Base-by-base conservation (phyloP, 2,113 vertebrate genomes). In the Atractosteus spatula region DNA sequence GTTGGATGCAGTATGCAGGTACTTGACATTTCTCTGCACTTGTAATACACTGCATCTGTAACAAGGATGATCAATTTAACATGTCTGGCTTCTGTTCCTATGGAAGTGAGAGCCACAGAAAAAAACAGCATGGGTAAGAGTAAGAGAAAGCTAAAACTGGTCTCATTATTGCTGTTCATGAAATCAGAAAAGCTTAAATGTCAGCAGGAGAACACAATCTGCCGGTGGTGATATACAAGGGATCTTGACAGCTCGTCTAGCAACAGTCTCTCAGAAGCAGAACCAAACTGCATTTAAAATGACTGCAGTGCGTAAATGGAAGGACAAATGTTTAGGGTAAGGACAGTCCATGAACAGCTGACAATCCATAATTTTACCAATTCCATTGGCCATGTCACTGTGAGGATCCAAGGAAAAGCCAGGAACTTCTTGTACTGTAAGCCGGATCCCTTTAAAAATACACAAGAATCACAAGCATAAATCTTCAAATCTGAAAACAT, bases 361-460 rank as follows among this genome's bases (percentile, higher is more conserved):
- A 55, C 7, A 61, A 10, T 17, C 81, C 41, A 45, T 41, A 51
- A 16, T 29, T 84, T 82, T 88, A 96, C 96, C 81, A 84, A 86
- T 69, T 95, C 92, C 81, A 94, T 84, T 0, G 95, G 95, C 96
- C 95, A 97, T 0, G 94, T 97, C 81, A 97, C 93, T 3, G 95
- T 97, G 75, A 97, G 86, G 85, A 97, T 97, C 95, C 96, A 97
- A 0, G 96, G 95, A 79, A 94, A 96, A 11, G 93, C 96, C 81
- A 97, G 79, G 73, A 97, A 96, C 82, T 91, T 96, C 85, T 97
- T 97, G 72, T 93, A 96, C 82, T 97, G 96, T 82, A 97, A 81
- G 16, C 95, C 92, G 0, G 93, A 85, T 56, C 86, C 90, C 96
- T 97, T 29, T 29, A 29, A 76, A 55, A 83, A 84, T 0, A 11